phyloP scores from a whole-genome alignment of 2,888 invertebrate species.

The Venustoraphidia nigricollis region DNA sequence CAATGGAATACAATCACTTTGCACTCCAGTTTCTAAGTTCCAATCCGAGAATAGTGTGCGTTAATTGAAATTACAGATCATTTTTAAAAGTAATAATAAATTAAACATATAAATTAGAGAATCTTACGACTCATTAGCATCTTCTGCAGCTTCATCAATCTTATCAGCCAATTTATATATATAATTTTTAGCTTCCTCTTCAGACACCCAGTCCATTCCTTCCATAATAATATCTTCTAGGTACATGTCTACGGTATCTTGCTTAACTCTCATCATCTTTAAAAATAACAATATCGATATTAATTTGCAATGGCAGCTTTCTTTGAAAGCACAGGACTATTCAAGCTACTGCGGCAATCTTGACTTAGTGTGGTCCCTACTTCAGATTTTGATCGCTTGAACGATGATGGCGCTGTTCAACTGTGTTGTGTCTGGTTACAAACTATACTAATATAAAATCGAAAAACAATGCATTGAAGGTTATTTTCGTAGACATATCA shows the following conservation, averaged over 20 bases:
- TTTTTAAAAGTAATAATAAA: neutral
- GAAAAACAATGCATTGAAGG: no score
- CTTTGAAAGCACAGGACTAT: neutral
- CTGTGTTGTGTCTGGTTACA: no score
- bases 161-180: conserved; percentile 35
- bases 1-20: neutral
- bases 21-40: no score
- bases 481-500: no score
- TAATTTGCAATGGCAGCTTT: no score
- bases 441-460: no score
- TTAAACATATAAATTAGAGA: neutral
- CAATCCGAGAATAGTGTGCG: no score
- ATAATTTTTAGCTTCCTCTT: conserved; percentile 34
- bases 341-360: no score
- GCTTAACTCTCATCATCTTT: conserved; percentile 39
- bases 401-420: neutral
- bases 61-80: neutral
- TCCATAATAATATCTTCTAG: conserved; percentile 44
- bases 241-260: conserved; percentile 43
- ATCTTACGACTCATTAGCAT: conserved; percentile 19
- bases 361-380: no score
- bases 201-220: conserved; percentile 39
- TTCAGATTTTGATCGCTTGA: neutral
- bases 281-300: neutral
- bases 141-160: conserved; percentile 37